Evolutionary conservation across 2,797 vertebrate species (phyloP), one percentile per base, ranked within the genome.

Genomic region (Halcyon leucocephala): DNA sequence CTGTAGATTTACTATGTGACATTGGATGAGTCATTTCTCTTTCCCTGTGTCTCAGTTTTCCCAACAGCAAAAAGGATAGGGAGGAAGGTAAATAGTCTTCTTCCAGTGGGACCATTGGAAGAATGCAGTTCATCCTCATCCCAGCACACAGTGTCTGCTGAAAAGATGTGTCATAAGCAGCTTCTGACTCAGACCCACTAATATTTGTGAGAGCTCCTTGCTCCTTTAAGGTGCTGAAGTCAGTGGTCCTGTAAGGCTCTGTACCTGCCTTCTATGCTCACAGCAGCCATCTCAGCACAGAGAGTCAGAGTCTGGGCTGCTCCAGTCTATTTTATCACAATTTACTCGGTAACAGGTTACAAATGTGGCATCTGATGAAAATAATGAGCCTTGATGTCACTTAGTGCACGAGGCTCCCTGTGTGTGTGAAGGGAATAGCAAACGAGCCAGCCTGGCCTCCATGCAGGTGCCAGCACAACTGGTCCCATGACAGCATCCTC

Each of bases 311-410:
- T 93, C 93, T 82, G 96, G 83, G 98, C 97, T 97, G 89, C 94
- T 94, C 89, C 97, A 97, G 98, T 97, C 98, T 98, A 98, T 99
- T 99, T 98, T 95, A 99, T 99, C 98, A 99, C 98, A 99, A 99
- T 99, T 99, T 99, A 98, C 98, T 98, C 96, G 72, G 98, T 99
- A 99, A 99, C 98, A 98, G 98, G 98, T 98, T 99, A 99, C 98
- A 99, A 99, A 99, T 99, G 98, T 98, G 99, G 98, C 98, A 99
- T 98, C 98, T 99, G 99, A 99, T 99, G 98, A 99, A 98, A 99
- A 99, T 99, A 99, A 99, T 98, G 98, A 99, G 98, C 98, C 98
- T 98, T 99, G 99, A 99, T 99, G 98, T 98, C 98, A 98, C 98
- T 99, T 98, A 99, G 98, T 97, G 98, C 98, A 98, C 95, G 52